Percentiles rank a stretch among this genome's conserved stretches.
phyloP scores from a whole-genome alignment of 2,797 vertebrate species.

The Parauchenoglanis ngamensis region DNA sequence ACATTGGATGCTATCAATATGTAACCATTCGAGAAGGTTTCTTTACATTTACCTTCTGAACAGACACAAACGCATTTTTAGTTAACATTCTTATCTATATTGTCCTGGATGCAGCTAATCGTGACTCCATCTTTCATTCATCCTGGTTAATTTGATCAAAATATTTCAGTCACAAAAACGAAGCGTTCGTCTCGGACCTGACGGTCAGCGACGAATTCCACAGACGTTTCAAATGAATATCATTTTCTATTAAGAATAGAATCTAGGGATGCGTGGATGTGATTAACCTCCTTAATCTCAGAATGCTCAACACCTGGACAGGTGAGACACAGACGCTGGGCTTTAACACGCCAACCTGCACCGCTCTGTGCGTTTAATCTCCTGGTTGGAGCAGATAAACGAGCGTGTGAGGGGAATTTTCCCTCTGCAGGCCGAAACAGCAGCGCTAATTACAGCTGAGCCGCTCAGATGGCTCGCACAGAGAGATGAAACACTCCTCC shows the following conservation, averaged over 20 bases:
- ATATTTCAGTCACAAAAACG: neutral
- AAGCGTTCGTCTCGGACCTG: neutral
- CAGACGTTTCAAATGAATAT: neutral
- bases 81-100: too few species aligned
- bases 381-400: slow-evolving; percentile 50
- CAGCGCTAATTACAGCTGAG: slow-evolving; percentile 69
- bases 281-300: neutral
- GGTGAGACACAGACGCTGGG: slow-evolving; percentile 50
- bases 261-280: neutral
- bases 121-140: neutral
- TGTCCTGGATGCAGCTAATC: too few species aligned
- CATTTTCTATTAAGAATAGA: neutral
- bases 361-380: neutral
- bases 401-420: slow-evolving; percentile 71
- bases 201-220: neutral
- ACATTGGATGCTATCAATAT: too few species aligned
- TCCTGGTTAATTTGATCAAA: neutral
- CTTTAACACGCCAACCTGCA: neutral
- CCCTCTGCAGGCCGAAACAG: slow-evolving; percentile 67
- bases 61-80: too few species aligned
- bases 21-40: too few species aligned
- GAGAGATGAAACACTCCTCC: slow-evolving; percentile 65
- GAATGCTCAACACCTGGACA: slow-evolving; percentile 32
- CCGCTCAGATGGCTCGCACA: slow-evolving; percentile 63
- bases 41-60: too few species aligned